These are phyloP conservation scores for Portevinia maculata DNA, from an alignment of 2,888 invertebrate species.

Conservation along the genomic window DNA sequence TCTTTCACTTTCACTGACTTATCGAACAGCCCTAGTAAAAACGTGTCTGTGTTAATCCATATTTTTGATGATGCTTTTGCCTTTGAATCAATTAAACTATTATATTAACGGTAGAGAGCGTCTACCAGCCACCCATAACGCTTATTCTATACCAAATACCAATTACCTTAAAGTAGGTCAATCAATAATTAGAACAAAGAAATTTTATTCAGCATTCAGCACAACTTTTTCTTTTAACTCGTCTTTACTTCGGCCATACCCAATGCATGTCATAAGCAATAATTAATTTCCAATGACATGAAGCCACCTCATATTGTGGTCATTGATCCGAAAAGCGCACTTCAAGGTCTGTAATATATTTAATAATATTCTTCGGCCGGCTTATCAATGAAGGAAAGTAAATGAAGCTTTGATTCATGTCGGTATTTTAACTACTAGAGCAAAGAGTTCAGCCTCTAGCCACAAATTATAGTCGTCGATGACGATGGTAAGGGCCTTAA, in stretches of 20 bases:
- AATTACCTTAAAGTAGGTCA: constrained; percentile 1
- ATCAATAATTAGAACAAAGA: constrained; percentile 23
- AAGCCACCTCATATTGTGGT: not conserved
- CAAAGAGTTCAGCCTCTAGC: constrained; percentile 6
- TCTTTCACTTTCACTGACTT: too few species aligned
- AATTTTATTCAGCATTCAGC: constrained; percentile 15
- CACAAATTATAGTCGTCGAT: not conserved
- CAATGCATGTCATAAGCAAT: not conserved
- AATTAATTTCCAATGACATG: not conserved
- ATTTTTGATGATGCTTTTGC: too few species aligned
- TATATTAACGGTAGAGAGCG: too few species aligned
- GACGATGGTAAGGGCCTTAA: too few species aligned
- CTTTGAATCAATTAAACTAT: too few species aligned
- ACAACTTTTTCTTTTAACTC: constrained; percentile 19
- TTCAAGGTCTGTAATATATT: not conserved
- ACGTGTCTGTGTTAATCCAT: too few species aligned
- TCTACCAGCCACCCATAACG: not conserved
- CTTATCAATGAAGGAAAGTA: constrained; percentile 18
- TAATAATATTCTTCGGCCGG: not conserved
- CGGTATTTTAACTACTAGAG: constrained; percentile 17
- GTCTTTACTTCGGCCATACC: too few species aligned
- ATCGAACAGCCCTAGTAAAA: too few species aligned
- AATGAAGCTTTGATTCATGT: constrained; percentile 2
- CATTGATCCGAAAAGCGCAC: constrained; percentile 1
- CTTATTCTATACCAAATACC: not conserved